Evolutionary conservation across 2,797 vertebrate genomes (phyloP).

Genomic region (Molothrus aeneus): DNA sequence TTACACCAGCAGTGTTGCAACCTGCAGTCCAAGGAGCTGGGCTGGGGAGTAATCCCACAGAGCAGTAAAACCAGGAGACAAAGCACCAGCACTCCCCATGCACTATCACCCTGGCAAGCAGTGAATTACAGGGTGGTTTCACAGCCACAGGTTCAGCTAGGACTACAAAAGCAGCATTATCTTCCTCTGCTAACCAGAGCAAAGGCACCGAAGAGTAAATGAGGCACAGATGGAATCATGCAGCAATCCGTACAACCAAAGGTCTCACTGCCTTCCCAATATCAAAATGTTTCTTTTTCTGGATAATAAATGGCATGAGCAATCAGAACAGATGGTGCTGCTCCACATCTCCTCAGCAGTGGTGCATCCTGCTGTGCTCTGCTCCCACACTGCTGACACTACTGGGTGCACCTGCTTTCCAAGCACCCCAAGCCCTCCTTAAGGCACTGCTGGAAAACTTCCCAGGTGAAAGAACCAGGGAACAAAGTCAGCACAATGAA

Average conservation of each 20-base stretch:
- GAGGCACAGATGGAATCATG: neutral
- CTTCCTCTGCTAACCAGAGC: neutral
- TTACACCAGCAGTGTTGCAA: neutral
- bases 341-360: neutral
- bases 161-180: neutral
- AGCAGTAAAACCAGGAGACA: neutral
- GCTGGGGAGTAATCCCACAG: neutral
- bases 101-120: neutral
- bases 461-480: neutral
- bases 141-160: neutral
- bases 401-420: neutral
- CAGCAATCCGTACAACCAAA: neutral
- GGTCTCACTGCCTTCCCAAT: neutral
- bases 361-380: fast-evolving
- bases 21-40: neutral
- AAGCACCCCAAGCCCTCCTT: neutral
- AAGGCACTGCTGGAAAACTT: neutral
- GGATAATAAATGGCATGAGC: neutral
- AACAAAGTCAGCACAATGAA: neutral
- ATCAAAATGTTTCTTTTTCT: neutral
- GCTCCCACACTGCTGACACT: neutral
- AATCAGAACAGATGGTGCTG: neutral
- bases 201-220: neutral
- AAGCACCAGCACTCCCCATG: neutral
- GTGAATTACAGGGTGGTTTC: neutral